These are phyloP conservation scores for Megaceryle maxima DNA, from an alignment of 2,113 vertebrate genomes.

Conservation along the genomic window DNA sequence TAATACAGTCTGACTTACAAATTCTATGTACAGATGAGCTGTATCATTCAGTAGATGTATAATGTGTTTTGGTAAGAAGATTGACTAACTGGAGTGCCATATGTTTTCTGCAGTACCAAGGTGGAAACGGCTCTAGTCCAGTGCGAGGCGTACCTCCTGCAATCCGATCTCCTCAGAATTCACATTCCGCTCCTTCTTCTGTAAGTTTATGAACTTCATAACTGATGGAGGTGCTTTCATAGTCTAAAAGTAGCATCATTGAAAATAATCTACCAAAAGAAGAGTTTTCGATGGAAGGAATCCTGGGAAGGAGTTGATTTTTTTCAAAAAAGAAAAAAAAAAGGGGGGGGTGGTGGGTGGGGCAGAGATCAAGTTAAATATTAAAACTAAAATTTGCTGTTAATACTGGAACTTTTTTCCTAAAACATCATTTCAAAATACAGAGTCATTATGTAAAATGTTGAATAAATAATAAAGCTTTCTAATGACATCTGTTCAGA, in stretches of 20 bases:
- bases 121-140: slow-evolving; percentile 96
- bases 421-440: not conserved
- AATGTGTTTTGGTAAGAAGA: not conserved
- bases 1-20: not conserved
- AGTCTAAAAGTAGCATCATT: not conserved
- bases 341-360: too few relatives aligned
- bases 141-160: slow-evolving; percentile 91
- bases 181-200: slow-evolving; percentile 93
- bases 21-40: not conserved
- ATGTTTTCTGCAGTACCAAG: slow-evolving; percentile 85
- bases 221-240: not conserved
- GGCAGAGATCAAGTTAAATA: not conserved
- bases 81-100: not conserved
- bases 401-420: not conserved
- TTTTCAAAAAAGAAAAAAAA: not conserved
- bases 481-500: not conserved
- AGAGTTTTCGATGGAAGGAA: not conserved
- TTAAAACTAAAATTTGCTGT: not conserved
- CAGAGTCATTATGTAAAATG: not conserved
- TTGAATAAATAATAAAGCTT: not conserved
- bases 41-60: not conserved
- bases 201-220: slow-evolving; percentile 74
- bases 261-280: not conserved
- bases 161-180: slow-evolving; percentile 96
- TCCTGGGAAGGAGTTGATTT: not conserved